These are phyloP conservation scores for Dolichoris vasculosae DNA, from an alignment of 1,140 invertebrate genomes.

Conservation along the genomic window DNA sequence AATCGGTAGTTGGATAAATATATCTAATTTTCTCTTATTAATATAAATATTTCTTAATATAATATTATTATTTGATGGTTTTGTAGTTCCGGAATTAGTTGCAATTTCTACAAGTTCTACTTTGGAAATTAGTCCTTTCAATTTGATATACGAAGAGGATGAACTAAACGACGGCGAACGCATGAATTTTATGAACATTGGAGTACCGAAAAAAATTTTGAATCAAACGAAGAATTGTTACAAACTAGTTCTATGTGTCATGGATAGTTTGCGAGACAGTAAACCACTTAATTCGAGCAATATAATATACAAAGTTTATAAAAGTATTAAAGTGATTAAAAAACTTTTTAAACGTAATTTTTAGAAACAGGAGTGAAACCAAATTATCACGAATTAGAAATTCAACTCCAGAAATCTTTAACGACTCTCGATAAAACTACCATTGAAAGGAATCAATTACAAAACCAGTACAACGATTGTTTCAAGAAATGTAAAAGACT, in stretches of 20 bases:
- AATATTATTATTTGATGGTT: background rate
- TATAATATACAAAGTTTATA: background rate
- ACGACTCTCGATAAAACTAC: background rate
- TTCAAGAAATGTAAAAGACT: background rate
- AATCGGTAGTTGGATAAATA: too few species aligned
- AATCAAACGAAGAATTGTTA: constrained; percentile 16
- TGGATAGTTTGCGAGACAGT: background rate
- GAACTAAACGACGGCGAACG: background rate
- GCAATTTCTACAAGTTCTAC: background rate
- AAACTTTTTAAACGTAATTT: background rate
- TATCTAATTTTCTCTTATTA: too few species aligned
- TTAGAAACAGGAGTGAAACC: background rate
- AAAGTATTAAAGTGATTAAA: background rate
- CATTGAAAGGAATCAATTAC: background rate
- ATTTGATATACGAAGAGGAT: background rate
- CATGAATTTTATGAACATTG: background rate
- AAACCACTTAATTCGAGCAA: background rate
- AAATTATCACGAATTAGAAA: constrained; percentile 10
- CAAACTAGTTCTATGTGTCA: background rate
- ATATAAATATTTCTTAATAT: too few species aligned
- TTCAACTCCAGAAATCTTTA: constrained; percentile 5
- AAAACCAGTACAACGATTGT: background rate
- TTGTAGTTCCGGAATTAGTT: background rate
- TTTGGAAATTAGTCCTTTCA: background rate
- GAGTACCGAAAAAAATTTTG: constrained; percentile 1